Base-by-base conservation (phyloP, 1,140 invertebrate genomes). In the Lordiphosa stackelbergi region DNA sequence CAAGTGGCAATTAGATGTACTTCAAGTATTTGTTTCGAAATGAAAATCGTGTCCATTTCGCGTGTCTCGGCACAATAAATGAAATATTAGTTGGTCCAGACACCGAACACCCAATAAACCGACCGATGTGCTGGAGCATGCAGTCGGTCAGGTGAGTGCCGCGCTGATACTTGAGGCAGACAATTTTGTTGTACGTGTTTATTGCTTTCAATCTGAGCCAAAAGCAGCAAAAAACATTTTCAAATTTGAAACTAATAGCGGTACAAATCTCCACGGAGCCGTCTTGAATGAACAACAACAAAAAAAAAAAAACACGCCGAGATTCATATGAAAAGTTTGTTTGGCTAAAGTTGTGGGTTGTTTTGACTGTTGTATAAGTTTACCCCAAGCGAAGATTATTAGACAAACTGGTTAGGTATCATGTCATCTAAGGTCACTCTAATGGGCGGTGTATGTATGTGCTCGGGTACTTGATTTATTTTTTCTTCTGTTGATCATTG, bases 101-200 rank as follows among this genome's bases (percentile, higher is more conserved):
- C 28, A 31, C 28, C 28, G 28, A 8, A 31, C 28, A 31, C 28
- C 28, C 28, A 31, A 31, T 31, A 31, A 31, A 31, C 28, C 7
- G 7, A 8, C 28, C 28, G 8, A 31, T 8, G 28, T 31, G 28
- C 28, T 46, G 24, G 19, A 4, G 24, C 40, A 13, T 42, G 13
- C 16, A 9, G 8, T 9, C n/a, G 13, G 8, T 13, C 12, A 31
- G 49, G 60, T 65, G 55, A 48, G 61, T 35, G 51, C 34, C 5
- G 54, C 35, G 37, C 47, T 42, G 66, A 53, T 53, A 57, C 64
- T 66, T 49, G 64, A 57, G 48, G 48, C 63, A 53, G 53, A 54
- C 43, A 53, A 71, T 68, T 68, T 66, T 68, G 59, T 46, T 68
- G 54, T 55, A 68, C 59, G 64, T 68, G 64, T 68, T 71, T 71